A percentile compares a stretch with the other conserved stretches of the same genome.
phyloP scores from a whole-genome alignment of 1,140 invertebrate genomes.

The Drosophila oshimai region DNA sequence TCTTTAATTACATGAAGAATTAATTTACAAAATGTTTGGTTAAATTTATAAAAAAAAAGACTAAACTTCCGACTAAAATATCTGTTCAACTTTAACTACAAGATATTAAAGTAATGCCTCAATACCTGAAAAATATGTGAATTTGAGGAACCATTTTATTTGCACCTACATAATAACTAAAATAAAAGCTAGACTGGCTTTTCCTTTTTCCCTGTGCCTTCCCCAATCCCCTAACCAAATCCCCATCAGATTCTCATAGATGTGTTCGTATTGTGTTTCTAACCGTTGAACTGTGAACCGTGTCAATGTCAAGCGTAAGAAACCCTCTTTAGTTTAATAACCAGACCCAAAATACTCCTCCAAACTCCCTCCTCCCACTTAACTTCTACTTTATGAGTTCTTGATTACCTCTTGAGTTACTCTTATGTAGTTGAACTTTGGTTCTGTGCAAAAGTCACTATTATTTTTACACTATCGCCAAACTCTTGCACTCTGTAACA shows the following conservation, averaged over 20 bases:
- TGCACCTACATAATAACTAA: too few relatives aligned
- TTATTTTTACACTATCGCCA: constrained; percentile 72
- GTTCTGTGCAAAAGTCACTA: constrained; percentile 33
- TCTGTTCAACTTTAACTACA: too few relatives aligned
- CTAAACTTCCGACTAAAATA: too few relatives aligned
- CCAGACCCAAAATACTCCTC: background rate
- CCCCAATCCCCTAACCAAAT: background rate
- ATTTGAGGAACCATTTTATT: too few relatives aligned
- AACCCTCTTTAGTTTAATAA: constrained; percentile 19
- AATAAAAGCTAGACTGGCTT: too few relatives aligned
- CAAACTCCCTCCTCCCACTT: constrained; percentile 1
- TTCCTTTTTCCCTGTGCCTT: background rate
- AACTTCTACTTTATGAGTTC: constrained; percentile 3
- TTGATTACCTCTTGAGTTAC: constrained; percentile 22
- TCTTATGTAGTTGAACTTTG: constrained; percentile 34
- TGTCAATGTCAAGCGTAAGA: constrained; percentile 72
- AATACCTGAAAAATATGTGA: too few relatives aligned
- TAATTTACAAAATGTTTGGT: too few relatives aligned
- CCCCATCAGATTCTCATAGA: constrained; percentile 37
- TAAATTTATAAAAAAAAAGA: too few relatives aligned
- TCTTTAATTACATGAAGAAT: too few relatives aligned
- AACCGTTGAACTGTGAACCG: constrained; percentile 51
- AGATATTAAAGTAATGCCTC: too few relatives aligned
- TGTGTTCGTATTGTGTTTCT: constrained; percentile 46
- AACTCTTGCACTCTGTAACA: constrained; percentile 56